Base-by-base conservation (phyloP, 2,888 invertebrate species). In the Melieria omissa region DNA sequence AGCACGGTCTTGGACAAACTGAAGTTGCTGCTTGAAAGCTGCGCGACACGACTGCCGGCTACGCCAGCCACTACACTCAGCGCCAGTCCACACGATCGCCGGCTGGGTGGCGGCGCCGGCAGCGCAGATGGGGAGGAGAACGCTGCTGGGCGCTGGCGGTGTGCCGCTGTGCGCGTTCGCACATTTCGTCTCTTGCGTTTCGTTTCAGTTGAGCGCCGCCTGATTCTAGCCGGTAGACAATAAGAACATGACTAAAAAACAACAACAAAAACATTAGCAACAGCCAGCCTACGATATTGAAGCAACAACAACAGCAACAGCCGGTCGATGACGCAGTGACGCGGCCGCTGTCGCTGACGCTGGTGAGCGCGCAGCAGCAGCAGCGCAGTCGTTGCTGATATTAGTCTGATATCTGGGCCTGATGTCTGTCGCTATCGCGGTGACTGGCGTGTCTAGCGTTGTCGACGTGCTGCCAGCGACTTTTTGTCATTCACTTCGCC, bases 1-100 rank as follows among this genome's bases (percentile, higher is more conserved):
- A 76, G 63, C 72, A 72, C 78, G 74, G 73, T 75, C 77, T 76
- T 76, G 74, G 74, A 74, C 76, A 75, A 76, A 78, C 78, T 78
- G 71, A 76, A 75, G 71, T 75, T 75, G 65, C 65, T 58, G 58
- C 72, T 62, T 62, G 69, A 74, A 75, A 71, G 69, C 71, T 74
- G 69, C 72, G 73, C 72, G 73, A 69, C 57, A 65, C 63, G 57
- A 65, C 72, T 72, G 60, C 60, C 69, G 67, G 67, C 58, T 70
- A 67, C 41, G 55, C 55, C 44, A 14, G 67, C 60, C 16, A 60
- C n/a, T 4, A 10, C 29, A 4, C 14, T 41, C 45, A 61, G 61
- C 45, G 57, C 52, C 52, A 41, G 52, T 66, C 66, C 49, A 29
- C 42, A 49, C 41, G 46, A 14, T 41, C 49, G 58, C 58, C 41